A percentile compares a stretch with the other conserved stretches of the same genome.
These are phyloP conservation scores for Cheilosia grossa DNA, from an alignment of 2,888 invertebrate genomes.

Conservation along the genomic window DNA sequence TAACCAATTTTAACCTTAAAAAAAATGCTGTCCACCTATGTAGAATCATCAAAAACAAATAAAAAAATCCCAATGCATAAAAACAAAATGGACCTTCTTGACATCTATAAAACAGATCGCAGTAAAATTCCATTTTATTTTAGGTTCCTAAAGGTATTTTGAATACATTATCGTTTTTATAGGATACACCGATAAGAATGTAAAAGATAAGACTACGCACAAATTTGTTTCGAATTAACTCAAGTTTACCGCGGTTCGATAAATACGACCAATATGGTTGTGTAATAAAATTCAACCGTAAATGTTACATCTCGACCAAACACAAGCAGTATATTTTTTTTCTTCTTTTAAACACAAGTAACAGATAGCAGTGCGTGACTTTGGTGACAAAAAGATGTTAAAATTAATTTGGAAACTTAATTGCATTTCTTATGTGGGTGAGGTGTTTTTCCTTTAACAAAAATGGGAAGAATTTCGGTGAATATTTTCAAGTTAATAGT, in stretches of 20 bases:
- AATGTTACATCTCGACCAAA: constrained; percentile 15
- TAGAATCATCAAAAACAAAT: constrained; percentile 25
- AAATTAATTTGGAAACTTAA: constrained; percentile 3
- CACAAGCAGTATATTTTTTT: neutral
- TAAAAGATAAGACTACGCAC: constrained; percentile 55
- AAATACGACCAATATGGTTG: constrained; percentile 49
- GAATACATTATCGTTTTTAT: constrained; percentile 58
- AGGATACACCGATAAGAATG: constrained; percentile 47
- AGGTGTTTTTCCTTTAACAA: neutral
- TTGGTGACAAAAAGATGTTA: neutral
- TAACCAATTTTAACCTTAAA: neutral
- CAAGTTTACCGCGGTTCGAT: constrained; percentile 43
- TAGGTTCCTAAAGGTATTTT: constrained; percentile 39
- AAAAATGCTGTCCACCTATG: constrained; percentile 20
- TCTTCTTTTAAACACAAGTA: constrained; percentile 17
- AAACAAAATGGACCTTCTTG: constrained; percentile 42
- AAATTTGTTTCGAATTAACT: constrained; percentile 62
- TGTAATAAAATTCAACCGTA: constrained; percentile 50
- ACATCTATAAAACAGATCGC: constrained; percentile 34
- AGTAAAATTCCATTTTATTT: constrained; percentile 49
- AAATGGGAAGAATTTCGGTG: neutral
- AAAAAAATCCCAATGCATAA: constrained; percentile 33
- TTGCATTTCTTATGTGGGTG: neutral
- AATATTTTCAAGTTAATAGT: no score
- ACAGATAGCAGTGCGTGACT: constrained; percentile 3